These are phyloP conservation scores for Mustela nigripes DNA, from an alignment of 2,113 vertebrate genomes.

Conservation along the genomic window DNA sequence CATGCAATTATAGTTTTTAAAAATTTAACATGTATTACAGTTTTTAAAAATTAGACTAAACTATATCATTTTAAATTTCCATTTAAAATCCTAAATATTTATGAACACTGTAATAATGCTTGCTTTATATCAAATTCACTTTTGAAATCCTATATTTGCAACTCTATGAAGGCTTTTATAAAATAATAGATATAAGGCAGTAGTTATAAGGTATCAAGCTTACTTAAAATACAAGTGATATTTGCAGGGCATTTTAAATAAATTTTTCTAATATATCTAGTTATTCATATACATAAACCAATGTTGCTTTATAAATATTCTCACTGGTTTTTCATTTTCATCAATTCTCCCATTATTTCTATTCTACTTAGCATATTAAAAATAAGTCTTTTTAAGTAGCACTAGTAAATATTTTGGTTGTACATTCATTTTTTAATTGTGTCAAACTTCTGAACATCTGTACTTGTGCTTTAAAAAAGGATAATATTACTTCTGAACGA, in stretches of 20 bases:
- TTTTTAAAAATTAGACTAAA: conserved; percentile 2
- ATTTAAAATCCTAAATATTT: conserved; percentile 42
- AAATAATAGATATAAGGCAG: not conserved
- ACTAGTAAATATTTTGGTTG: conserved; percentile 47
- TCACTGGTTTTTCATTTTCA: not conserved
- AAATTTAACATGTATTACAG: not conserved
- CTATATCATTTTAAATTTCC: not conserved
- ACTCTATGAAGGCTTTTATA: not conserved
- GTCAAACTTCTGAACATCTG: conserved; percentile 5
- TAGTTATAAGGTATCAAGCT: not conserved
- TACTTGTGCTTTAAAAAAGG: not conserved
- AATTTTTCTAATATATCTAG: not conserved
- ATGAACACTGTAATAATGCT: not conserved
- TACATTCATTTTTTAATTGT: conserved; percentile 48
- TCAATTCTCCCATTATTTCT: not conserved
- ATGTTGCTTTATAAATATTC: conserved; percentile 42
- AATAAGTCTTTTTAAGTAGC: not conserved
- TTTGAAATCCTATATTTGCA: not conserved
- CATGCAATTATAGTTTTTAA: not conserved
- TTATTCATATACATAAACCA: not conserved
- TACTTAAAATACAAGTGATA: conserved; percentile 45
- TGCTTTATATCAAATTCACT: not conserved
- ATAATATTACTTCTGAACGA: not conserved
- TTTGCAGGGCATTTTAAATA: not conserved
- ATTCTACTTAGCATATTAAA: conserved; percentile 8